phyloP scores from a whole-genome alignment of 2,113 vertebrate species.

The Ciconia stormi region DNA sequence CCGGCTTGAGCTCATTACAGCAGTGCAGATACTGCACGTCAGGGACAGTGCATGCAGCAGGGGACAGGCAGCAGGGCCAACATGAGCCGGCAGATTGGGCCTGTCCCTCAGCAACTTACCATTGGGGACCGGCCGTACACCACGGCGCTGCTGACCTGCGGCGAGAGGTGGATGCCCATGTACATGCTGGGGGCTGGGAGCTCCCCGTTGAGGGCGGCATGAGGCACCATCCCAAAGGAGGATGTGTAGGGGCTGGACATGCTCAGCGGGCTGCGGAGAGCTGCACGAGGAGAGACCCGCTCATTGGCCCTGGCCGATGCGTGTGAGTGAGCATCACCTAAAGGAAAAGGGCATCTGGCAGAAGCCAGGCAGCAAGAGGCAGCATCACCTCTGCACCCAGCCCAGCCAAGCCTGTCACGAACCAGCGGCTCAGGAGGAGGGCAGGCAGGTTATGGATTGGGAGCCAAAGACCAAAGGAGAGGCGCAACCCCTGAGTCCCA shows the following conservation, averaged over 20 bases:
- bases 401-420: neutral
- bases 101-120: slow-evolving; percentile 69
- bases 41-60: rapidly evolving
- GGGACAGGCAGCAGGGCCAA: neutral
- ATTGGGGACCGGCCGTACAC: slow-evolving; percentile 83
- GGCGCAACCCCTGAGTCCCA: neutral
- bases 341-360: neutral
- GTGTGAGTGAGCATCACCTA: neutral
- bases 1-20: rapidly evolving
- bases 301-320: neutral
- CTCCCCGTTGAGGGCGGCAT: slow-evolving; percentile 82
- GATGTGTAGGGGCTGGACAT: slow-evolving; percentile 80
- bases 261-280: slow-evolving; percentile 84
- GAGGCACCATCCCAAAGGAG: slow-evolving; percentile 85
- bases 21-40: rapidly evolving
- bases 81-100: rapidly evolving
- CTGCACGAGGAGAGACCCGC: slow-evolving; percentile 59
- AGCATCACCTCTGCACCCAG: rapidly evolving
- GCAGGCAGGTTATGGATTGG: neutral
- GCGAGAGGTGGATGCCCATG: slow-evolving; percentile 84
- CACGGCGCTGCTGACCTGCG: slow-evolving; percentile 83
- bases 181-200: slow-evolving; percentile 82
- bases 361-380: neutral
- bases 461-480: neutral
- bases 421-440: neutral